These are phyloP conservation scores for Morelia viridis DNA, from an alignment of 2,797 vertebrate species.

Conservation along the genomic window DNA sequence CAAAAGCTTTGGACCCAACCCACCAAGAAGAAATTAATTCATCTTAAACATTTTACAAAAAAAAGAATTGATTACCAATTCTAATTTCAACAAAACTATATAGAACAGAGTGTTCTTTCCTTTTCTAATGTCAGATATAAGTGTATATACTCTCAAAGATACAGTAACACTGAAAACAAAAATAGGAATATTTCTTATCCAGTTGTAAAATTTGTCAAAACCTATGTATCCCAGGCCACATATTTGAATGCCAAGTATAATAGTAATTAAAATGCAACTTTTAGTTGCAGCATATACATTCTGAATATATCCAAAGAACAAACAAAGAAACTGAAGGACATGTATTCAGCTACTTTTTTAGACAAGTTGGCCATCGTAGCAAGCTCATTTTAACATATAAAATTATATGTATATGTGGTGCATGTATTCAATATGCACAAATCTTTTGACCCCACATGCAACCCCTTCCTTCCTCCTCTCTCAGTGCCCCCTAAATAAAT, in stretches of 20 bases:
- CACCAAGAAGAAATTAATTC: neutral
- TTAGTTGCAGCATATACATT: neutral
- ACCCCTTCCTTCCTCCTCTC: neutral
- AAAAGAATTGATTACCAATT: constrained; percentile 1
- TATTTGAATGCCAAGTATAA: neutral
- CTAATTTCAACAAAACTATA: neutral
- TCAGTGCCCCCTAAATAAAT: neutral
- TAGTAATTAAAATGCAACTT: neutral
- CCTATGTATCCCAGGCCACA: neutral
- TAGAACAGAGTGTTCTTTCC: neutral
- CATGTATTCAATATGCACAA: neutral
- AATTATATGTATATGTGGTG: neutral
- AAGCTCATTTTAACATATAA: neutral
- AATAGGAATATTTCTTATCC: neutral
- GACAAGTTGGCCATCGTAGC: neutral
- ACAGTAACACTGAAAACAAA: neutral
- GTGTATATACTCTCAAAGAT: neutral
- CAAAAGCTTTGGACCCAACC: neutral
- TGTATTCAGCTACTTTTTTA: neutral
- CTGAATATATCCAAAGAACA: neutral
- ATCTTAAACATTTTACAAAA: neutral
- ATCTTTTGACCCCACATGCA: neutral
- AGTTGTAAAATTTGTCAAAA: neutral
- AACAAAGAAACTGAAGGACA: neutral
- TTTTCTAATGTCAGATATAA: neutral